Evolutionary conservation across 2,888 invertebrate genomes (phyloP).

Genomic region (Ethmia dodecea): DNA sequence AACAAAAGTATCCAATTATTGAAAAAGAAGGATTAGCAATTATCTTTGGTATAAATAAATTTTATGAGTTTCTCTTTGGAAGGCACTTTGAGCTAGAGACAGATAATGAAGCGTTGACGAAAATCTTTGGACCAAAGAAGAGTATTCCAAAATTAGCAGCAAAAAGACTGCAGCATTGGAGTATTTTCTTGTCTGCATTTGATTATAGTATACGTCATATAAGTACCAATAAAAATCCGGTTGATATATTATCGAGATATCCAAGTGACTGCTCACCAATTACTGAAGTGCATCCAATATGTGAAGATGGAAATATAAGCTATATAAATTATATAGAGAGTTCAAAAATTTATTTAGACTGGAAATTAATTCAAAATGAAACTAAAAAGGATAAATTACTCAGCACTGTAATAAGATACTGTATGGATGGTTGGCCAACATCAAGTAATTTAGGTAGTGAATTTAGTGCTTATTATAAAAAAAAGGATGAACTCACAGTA

Average conservation of each 20-base stretch:
- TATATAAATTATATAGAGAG: neutral
- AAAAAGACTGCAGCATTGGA: slow-evolving; percentile 23
- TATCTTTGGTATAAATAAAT: too few species aligned
- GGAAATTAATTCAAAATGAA: slow-evolving; percentile 6
- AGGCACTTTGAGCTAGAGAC: slow-evolving; percentile 22
- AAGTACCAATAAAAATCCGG: slow-evolving; percentile 15
- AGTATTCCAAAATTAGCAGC: slow-evolving; percentile 33
- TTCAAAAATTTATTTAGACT: slow-evolving; percentile 1
- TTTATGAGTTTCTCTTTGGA: slow-evolving; percentile 24
- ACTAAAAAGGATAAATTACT: slow-evolving; percentile 4
- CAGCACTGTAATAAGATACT: slow-evolving; percentile 1
- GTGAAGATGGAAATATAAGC: neutral
- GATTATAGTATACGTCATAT: slow-evolving; percentile 18
- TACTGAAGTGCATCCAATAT: neutral
- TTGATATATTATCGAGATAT: slow-evolving; percentile 15
- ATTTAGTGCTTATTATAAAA: slow-evolving; percentile 4
- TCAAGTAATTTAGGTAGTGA: slow-evolving; percentile 3
- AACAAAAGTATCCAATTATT: slow-evolving; percentile 17
- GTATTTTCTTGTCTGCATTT: slow-evolving; percentile 22
- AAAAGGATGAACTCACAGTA: slow-evolving; percentile 1
- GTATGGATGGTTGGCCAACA: slow-evolving; percentile 6
- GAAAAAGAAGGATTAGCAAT: slow-evolving; percentile 24
- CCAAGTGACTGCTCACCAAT: neutral
- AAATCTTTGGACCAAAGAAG: slow-evolving; percentile 31
- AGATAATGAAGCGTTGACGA: slow-evolving; percentile 22